phyloP scores from a whole-genome alignment of 2,888 invertebrate species.

The Laothoe populi region DNA sequence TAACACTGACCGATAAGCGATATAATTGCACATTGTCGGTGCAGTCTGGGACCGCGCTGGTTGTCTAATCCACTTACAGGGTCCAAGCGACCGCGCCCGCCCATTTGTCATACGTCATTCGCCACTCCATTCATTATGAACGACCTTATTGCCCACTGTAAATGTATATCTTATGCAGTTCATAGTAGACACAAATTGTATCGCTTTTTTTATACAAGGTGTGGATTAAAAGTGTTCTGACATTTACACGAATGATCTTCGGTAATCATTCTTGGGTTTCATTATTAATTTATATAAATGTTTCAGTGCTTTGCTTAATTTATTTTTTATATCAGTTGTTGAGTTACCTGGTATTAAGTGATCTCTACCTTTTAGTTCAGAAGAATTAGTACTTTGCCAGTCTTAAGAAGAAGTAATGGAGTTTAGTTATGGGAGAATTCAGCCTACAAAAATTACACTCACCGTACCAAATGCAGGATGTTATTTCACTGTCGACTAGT shows the following conservation, averaged over 20 bases:
- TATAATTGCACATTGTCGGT: conserved; percentile 29
- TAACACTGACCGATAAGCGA: background rate
- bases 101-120: conserved; percentile 69
- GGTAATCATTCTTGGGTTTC: background rate
- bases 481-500: too few relatives aligned
- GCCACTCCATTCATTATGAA: conserved; percentile 66
- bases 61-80: conserved; percentile 68
- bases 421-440: too few relatives aligned
- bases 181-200: conserved; percentile 60
- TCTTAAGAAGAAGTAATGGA: too few relatives aligned
- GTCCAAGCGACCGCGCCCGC: conserved; percentile 65
- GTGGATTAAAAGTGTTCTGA: conserved; percentile 18
- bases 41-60: background rate
- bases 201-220: conserved; percentile 39
- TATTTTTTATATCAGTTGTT: background rate
- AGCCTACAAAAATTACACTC: too few relatives aligned
- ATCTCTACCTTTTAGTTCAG: too few relatives aligned
- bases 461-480: too few relatives aligned
- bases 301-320: too few relatives aligned
- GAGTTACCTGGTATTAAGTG: background rate
- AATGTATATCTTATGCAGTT: conserved; percentile 64
- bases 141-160: conserved; percentile 43
- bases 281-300: background rate
- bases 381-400: too few relatives aligned
- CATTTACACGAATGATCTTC: background rate